Evolutionary conservation across 2,888 invertebrate genomes (phyloP), one percentile per base, ranked within the genome.

Genomic region (Lepetodrilus schrolli): DNA sequence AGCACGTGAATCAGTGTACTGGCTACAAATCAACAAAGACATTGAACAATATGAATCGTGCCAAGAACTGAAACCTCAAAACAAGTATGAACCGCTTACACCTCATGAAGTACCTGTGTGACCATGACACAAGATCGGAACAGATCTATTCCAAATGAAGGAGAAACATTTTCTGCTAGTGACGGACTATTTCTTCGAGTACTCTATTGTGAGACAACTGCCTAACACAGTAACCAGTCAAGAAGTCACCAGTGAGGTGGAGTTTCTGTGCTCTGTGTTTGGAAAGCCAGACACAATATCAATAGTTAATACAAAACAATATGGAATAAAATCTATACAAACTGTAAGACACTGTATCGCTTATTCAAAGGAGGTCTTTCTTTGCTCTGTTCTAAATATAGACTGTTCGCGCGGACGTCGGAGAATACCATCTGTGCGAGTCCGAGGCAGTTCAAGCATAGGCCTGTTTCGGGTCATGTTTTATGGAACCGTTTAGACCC

Each of bases 21-120:
- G 78, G 77, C 51, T 68, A n/a, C 66, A 73, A 8, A 75, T 78
- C 21, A 78, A 77, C 69, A 49, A 51, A 38, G 73, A 73, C 58
- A 78, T 78, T 17, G 70, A 50, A 8, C 26, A 66, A 17, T 37
- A 65, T 66, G 50, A 36, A 10, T 38, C 20, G 5, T 73, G 76
- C 49, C 70, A 77, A 21, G 58, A 48, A 43, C 43, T 49, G 26
- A 21, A 69, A 26, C 36, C 66, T 10, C 8, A 20, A 30, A 73
- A 72, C 26, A 20, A 17, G 20, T n/a, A 26, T 8, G 69, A 70
- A 68, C 47, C 77, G 17, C 36, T 73, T 8, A n/a, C 2, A 17
- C 70, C 69, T 34, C 66, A 65, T 20, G 72, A 78, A 23, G 36
- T 72, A 13, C 74, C 74, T 13, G n/a, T 50, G 1, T 10, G 26